Evolutionary conservation across 2,113 vertebrate genomes (phyloP), one percentile per base, ranked within the genome.

Genomic region (Ciconia maguari): DNA sequence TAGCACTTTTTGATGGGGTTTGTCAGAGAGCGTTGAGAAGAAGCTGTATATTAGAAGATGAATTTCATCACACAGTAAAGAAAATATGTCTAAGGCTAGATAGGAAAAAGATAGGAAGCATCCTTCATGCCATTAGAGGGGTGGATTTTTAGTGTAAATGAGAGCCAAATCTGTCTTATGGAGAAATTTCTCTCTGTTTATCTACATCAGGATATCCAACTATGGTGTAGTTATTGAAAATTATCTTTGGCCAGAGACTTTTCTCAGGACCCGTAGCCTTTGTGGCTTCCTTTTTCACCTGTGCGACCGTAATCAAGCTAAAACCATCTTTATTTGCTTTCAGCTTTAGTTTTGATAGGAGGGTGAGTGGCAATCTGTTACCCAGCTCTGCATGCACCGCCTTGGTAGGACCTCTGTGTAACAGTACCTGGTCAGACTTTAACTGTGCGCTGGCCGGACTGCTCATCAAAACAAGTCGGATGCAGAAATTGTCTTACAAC

Each of bases 21-120:
- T 97, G 82, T 96, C 96, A 94, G 96, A 72, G 66, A 85, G 96
- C 92, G 4, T 94, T 95, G 78, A 96, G 93, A 85, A 88, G 96
- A 62, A 92, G 82, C 96, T 72, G 84, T 82, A 74, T 92, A 32
- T 77, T 94, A 41, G 61, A 60, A 95, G 87, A 95, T 91, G 96
- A 97, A 93, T 92, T 88, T 96, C 79, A 80, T 93, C 62, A n/a
- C 42, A 7, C 54, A 7, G 54, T 75, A 52, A 93, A 89, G 57
- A 86, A 95, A 92, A 77, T 94, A 91, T 79, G 65, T 91, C 68
- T 57, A 86, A 83, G 76, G 13, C 41, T 74, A 97, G 91, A 94
- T 81, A 77, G 87, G 54, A 29, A 85, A 90, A 85, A 88, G 87
- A 86, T 94, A 90, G 82, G 44, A 74, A 81, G 48, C 3, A 4